These are phyloP conservation scores for Nycticorax nycticorax DNA, from an alignment of 2,113 vertebrate species.

Conservation along the genomic window DNA sequence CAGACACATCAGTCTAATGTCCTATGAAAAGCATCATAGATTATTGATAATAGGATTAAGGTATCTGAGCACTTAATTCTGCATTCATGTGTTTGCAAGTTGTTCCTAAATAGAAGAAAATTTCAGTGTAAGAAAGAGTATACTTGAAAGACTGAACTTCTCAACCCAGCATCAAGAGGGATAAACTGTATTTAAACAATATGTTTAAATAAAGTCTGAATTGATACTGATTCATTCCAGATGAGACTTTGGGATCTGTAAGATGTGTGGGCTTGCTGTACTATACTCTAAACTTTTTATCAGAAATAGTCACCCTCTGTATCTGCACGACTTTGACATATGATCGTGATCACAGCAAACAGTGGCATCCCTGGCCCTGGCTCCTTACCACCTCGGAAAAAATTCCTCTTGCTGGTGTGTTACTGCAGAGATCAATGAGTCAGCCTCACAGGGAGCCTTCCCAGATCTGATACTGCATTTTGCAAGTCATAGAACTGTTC, in stretches of 20 bases:
- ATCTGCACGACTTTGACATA: neutral
- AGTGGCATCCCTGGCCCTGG: neutral
- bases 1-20: neutral
- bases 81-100: neutral
- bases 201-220: slow-evolving; percentile 62
- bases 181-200: slow-evolving; percentile 68
- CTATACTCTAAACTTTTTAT: neutral
- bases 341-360: neutral
- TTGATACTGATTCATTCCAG: slow-evolving; percentile 60
- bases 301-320: neutral
- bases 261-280: slow-evolving; percentile 16
- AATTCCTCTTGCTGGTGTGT: neutral
- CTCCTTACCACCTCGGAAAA: neutral
- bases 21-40: neutral
- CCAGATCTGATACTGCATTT: neutral
- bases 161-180: slow-evolving; percentile 51
- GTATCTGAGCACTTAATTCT: neutral
- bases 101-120: slow-evolving; percentile 14
- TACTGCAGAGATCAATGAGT: neutral
- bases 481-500: neutral
- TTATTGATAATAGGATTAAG: neutral
- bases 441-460: neutral
- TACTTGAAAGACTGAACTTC: slow-evolving; percentile 56
- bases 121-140: neutral
- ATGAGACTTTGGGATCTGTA: slow-evolving; percentile 42